Conservation (phyloP, 2,113 vertebrate genomes). For the Pelobates fuscus region DNA sequence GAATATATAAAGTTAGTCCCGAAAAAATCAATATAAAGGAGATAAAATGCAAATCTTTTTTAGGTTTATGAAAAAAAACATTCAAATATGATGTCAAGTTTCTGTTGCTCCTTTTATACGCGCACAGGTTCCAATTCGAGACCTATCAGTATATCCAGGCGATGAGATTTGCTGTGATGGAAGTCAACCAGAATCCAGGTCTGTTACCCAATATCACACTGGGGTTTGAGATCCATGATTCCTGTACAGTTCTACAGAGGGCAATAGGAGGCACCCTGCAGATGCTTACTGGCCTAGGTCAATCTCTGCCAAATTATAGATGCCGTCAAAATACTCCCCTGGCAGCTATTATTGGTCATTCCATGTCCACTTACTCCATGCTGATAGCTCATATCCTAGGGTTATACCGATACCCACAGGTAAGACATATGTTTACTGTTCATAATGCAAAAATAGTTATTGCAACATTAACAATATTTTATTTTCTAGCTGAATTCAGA, state of each 20-base stretch:
- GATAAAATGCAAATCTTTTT: too few species aligned
- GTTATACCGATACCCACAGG: slow-evolving; percentile 49
- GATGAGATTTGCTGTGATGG: slow-evolving; percentile 43
- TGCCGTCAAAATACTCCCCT: slow-evolving; percentile 24
- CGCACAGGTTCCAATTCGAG: slow-evolving; percentile 20
- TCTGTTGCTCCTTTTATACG: neutral
- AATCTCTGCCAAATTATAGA: slow-evolving; percentile 36
- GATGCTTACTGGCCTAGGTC: slow-evolving; percentile 39
- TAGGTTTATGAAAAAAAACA: too few species aligned
- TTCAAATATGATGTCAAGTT: too few species aligned
- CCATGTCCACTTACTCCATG: slow-evolving; percentile 42
- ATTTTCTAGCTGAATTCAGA: too few species aligned
- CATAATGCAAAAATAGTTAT: too few species aligned
- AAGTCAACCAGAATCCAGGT: slow-evolving; percentile 36
- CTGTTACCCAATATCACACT: slow-evolving; percentile 48
- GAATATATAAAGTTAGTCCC: too few species aligned
- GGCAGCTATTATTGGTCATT: slow-evolving; percentile 47
- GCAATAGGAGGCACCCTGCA: slow-evolving; percentile 26
- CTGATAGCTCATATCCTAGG: slow-evolving; percentile 48
- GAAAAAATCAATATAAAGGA: too few species aligned
- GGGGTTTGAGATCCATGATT: slow-evolving; percentile 47
- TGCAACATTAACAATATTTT: too few species aligned
- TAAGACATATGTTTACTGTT: too few species aligned
- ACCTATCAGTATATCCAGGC: slow-evolving; percentile 34
- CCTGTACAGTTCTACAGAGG: slow-evolving; percentile 33